Evolutionary conservation across 2,888 invertebrate species (phyloP).

Genomic region (Hirtodrosophila cameraria): DNA sequence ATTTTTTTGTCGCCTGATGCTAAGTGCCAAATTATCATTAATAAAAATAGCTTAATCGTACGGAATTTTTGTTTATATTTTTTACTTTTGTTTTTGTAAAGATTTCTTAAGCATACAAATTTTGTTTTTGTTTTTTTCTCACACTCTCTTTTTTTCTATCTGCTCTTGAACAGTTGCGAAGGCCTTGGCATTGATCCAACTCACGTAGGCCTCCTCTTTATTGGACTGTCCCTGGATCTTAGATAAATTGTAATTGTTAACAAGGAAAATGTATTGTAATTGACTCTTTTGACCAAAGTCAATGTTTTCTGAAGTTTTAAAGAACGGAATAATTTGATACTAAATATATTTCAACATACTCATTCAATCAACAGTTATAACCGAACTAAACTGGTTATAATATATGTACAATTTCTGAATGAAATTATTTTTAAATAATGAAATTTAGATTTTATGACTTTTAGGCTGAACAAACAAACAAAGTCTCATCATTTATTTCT

Average conservation of each 20-base stretch:
- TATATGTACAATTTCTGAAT: too few species aligned
- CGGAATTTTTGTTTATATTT: constrained; percentile 54
- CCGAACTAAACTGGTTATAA: too few species aligned
- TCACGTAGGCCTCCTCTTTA: constrained; percentile 56
- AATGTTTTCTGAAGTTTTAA: too few species aligned
- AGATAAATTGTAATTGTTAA: constrained; percentile 10
- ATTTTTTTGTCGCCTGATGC: constrained; percentile 61
- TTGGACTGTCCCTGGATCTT: not conserved
- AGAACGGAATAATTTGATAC: too few species aligned
- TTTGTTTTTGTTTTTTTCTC: constrained; percentile 17
- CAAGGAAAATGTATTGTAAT: constrained; percentile 6
- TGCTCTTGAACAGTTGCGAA: constrained; percentile 40
- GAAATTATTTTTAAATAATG: too few species aligned
- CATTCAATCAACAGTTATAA: too few species aligned
- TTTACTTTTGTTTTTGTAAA: constrained; percentile 30
- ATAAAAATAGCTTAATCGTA: constrained; percentile 74
- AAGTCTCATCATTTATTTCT: too few species aligned
- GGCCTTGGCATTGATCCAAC: constrained; percentile 78
- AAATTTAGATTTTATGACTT: too few species aligned
- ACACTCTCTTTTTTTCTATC: constrained; percentile 25
- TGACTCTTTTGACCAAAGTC: too few species aligned
- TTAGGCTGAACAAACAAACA: too few species aligned
- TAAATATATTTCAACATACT: too few species aligned
- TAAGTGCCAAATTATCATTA: constrained; percentile 77
- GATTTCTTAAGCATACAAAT: constrained; percentile 27